Evolutionary conservation across 2,797 vertebrate species (phyloP).

Genomic region (Columba guinea): DNA sequence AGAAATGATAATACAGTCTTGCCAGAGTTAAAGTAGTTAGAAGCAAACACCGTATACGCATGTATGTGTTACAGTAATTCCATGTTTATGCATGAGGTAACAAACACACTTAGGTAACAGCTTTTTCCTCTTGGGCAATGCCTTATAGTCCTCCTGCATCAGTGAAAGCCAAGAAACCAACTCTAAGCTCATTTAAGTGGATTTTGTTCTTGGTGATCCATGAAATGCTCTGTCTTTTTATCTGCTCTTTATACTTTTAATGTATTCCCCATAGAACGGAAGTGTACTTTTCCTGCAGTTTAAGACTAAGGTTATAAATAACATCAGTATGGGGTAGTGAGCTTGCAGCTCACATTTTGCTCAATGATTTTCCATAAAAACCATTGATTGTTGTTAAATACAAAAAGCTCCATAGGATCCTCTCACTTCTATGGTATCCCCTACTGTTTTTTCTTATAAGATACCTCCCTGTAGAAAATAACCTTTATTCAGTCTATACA

Average conservation of each 20-base stretch:
- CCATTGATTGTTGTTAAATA: conserved; percentile 88
- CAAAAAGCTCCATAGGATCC: conserved; percentile 87
- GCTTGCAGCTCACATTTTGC: conserved; percentile 84
- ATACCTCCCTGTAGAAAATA: conserved; percentile 87
- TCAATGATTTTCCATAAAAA: conserved; percentile 87
- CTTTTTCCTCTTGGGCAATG: conserved; percentile 83
- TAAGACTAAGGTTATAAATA: conserved; percentile 93
- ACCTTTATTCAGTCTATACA: conserved; percentile 91
- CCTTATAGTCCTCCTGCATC: conserved; percentile 77
- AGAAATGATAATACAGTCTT: conserved; percentile 52
- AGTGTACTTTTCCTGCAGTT: conserved; percentile 88
- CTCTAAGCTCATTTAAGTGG: conserved; percentile 92
- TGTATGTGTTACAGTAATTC: conserved; percentile 75
- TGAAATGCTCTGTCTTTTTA: conserved; percentile 94
- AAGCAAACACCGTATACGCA: conserved; percentile 25
- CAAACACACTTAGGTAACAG: conserved; percentile 81
- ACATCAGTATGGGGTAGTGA: conserved; percentile 86
- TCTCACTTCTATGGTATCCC: conserved; percentile 83
- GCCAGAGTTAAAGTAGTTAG: conserved; percentile 63
- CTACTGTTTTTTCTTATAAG: conserved; percentile 87
- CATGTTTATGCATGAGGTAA: conserved; percentile 82
- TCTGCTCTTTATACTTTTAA: conserved; percentile 94
- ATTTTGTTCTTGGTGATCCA: conserved; percentile 93
- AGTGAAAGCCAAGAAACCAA: conserved; percentile 84
- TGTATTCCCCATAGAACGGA: conserved; percentile 90